phyloP scores from a whole-genome alignment of 2,888 invertebrate genomes.

The Ophion obscuratus region DNA sequence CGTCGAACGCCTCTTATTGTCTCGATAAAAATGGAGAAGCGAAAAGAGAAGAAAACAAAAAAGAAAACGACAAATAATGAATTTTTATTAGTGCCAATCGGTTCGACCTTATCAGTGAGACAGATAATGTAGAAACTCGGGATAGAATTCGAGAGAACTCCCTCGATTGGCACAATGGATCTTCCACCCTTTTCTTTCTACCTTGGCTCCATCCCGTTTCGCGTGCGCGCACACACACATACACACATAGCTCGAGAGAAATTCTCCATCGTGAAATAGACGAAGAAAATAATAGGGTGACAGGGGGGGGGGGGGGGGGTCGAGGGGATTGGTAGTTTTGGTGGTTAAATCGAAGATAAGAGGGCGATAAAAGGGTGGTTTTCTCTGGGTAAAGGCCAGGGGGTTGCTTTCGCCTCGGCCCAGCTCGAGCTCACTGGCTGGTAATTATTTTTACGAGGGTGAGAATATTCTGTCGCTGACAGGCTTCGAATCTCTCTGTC shows the following conservation, averaged over 20 bases:
- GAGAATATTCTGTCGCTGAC: constrained; percentile 73
- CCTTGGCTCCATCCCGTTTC: background rate
- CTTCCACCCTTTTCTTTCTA: constrained; percentile 5
- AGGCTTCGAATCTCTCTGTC: constrained; percentile 51
- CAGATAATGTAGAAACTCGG: constrained; percentile 12
- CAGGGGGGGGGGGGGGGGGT: background rate
- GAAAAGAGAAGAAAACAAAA: background rate
- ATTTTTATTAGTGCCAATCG: constrained; percentile 80
- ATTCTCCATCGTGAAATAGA: constrained; percentile 23
- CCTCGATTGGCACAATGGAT: constrained; percentile 54
- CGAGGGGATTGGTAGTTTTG: constrained; percentile 35
- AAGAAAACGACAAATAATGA: constrained; percentile 74
- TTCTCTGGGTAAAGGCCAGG: constrained; percentile 42
- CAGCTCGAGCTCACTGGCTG: constrained; percentile 52
- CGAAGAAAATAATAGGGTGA: constrained; percentile 46
- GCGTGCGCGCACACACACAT: background rate
- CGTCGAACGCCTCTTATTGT: background rate
- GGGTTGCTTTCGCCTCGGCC: constrained; percentile 48
- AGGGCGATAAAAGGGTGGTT: constrained; percentile 42
- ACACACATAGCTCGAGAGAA: constrained; percentile 4
- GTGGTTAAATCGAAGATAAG: constrained; percentile 45
- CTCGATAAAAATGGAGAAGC: background rate
- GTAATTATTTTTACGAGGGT: constrained; percentile 83
- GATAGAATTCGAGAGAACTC: constrained; percentile 24
- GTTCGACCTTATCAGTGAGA: constrained; percentile 77